Percentiles rank a stretch among this genome's conserved stretches.
Conservation (phyloP, 2,888 invertebrate species). For the Apamea anceps region DNA sequence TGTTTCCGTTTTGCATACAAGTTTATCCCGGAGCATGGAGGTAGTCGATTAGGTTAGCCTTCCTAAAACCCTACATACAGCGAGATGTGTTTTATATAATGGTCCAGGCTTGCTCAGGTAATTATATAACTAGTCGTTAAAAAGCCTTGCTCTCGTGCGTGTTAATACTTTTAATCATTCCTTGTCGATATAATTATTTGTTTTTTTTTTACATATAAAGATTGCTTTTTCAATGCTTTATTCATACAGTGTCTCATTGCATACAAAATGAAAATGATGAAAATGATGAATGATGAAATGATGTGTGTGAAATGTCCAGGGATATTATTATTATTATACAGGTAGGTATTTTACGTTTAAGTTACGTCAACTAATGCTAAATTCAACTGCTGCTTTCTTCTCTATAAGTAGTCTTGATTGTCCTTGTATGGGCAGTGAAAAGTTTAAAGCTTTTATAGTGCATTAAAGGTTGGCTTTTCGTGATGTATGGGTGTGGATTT, state of each 20-base stretch:
- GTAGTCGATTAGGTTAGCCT: not conserved
- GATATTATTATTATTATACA: too few relatives aligned
- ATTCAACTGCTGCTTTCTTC: too few relatives aligned
- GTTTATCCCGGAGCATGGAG: not conserved
- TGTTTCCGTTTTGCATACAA: constrained; percentile 9
- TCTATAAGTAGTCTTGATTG: not conserved
- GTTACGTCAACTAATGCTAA: not conserved
- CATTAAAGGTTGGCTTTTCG: constrained; percentile 7
- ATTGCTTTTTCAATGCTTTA: not conserved
- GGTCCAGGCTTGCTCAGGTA: not conserved
- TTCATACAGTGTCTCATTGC: too few relatives aligned
- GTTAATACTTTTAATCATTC: not conserved
- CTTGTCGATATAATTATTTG: not conserved
- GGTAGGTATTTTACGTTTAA: too few relatives aligned
- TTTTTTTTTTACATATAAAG: not conserved
- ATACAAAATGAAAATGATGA: too few relatives aligned
- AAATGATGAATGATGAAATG: too few relatives aligned
- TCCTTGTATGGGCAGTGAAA: not conserved
- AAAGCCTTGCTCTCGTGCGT: not conserved
- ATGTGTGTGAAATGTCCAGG: too few relatives aligned
- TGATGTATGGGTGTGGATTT: constrained; percentile 9
- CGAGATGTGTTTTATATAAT: not conserved
- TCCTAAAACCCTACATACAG: not conserved
- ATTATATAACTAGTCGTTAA: not conserved
- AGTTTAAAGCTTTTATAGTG: constrained; percentile 7